These are phyloP conservation scores for Periophthalmus modestus DNA, from an alignment of 2,113 vertebrate species.

Conservation along the genomic window DNA sequence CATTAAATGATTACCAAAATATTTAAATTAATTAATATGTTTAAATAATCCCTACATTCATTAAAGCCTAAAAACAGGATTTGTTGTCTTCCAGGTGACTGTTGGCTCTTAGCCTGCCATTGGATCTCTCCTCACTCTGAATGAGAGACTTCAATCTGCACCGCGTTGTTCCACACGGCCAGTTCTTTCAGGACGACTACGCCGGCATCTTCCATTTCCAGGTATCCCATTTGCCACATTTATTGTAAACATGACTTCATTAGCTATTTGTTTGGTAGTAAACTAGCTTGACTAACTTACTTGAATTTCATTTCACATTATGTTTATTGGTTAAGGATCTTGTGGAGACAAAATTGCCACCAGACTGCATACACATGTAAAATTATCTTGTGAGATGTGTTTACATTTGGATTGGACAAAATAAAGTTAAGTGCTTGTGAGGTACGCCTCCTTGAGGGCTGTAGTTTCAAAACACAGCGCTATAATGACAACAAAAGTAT, in stretches of 20 bases:
- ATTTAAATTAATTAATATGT: background rate
- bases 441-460: too few relatives aligned
- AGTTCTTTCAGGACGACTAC: conserved; percentile 89
- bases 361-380: too few relatives aligned
- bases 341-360: too few relatives aligned
- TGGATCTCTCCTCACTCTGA: conserved; percentile 87
- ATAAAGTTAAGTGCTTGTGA: too few relatives aligned
- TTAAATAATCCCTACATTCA: background rate
- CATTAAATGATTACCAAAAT: background rate
- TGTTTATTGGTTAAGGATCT: too few relatives aligned
- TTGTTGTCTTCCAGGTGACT: conserved; percentile 77
- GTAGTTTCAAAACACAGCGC: too few relatives aligned
- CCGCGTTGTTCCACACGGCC: conserved; percentile 87
- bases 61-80: background rate
- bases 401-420: too few relatives aligned
- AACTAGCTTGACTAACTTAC: background rate
- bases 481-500: too few relatives aligned
- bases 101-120: conserved; percentile 95
- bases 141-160: conserved; percentile 87
- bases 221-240: conserved; percentile 65
- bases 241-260: too few relatives aligned
- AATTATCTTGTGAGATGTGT: too few relatives aligned
- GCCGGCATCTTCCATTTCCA: conserved; percentile 95
- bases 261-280: background rate
- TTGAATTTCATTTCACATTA: too few relatives aligned